Base-by-base conservation (phyloP, 2,888 invertebrate genomes). In the Cylindroiulus punctatus region DNA sequence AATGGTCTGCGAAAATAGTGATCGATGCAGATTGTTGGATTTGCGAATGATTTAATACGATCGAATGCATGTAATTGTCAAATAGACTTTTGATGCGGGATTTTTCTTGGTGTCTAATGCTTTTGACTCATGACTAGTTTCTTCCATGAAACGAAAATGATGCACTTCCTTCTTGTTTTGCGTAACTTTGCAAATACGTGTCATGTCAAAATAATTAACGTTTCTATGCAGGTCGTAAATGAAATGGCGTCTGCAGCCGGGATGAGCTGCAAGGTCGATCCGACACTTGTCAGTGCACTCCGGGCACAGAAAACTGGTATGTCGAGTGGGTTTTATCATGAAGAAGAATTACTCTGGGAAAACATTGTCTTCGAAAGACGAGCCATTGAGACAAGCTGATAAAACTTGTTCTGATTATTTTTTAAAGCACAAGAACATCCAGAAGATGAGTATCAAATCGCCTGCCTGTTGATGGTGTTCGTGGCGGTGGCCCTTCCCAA, bases 191-290 rank as follows among this genome's bases (percentile, higher is more conserved):
- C 42, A 42, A 42, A 42, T 5, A 12, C 42, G n/a, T n/a, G n/a
- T n/a, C n/a, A n/a, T 19, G n/a, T n/a, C 19, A n/a, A 19, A 19
- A 52, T 52, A 52, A 52, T n/a, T 26, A 65, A 22, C 7, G 22
- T 22, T 52, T 52, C 52, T 52, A 7, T 81, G 92, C 93, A 98
- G 91, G 94, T 97, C 52, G 97, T 99, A 87, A 96, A 96, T 88
- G 99, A 99, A 91, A 97, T 99, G 97, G 97, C 98, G 2, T 96
- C 98, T 0, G 97, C 99, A 0, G 98, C 98, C 22, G 99, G 99
- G 0, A 92, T 98, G 87, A 93, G 94, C 0, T 98, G 98, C 90
- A 96, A 96, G 91, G 97, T 99, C 0, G 99, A 99, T 91, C 98
- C 99, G 0, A 96, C 97, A 0, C 92, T 99, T 85, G 97, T 98